Evolutionary conservation across 2,888 invertebrate genomes (phyloP).

Genomic region (Philhelius pedissequus): DNA sequence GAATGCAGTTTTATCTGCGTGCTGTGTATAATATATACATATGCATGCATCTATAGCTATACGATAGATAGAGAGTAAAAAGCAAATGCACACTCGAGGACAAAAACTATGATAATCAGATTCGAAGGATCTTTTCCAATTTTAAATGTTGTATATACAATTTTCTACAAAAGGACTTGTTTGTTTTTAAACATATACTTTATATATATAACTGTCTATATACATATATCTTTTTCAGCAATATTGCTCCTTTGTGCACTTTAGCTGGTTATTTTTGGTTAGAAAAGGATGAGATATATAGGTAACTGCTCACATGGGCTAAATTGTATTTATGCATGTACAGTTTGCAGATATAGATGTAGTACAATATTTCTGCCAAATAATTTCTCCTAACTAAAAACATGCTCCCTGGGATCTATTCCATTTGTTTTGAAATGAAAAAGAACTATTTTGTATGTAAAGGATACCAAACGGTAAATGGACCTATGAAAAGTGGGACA

Average conservation of each 20-base stretch:
- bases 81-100: conserved; percentile 30
- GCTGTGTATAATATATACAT: too few relatives aligned
- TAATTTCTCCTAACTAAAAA: background rate
- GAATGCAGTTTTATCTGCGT: conserved; percentile 44
- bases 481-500: background rate
- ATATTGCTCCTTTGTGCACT: conserved; percentile 32
- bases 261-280: conserved; percentile 17
- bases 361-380: background rate
- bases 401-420: background rate
- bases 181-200: background rate
- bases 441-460: too few relatives aligned
- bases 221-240: background rate
- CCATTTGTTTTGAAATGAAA: background rate
- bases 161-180: conserved; percentile 22
- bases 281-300: background rate
- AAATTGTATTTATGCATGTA: conserved; percentile 38
- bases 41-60: too few relatives aligned
- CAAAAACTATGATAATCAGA: conserved; percentile 56
- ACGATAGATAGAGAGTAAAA: too few relatives aligned
- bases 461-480: background rate
- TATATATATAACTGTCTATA: background rate
- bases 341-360: too few relatives aligned
- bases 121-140: conserved; percentile 28
- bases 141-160: background rate
- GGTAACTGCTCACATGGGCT: conserved; percentile 35